Base-by-base conservation (phyloP, 2,113 vertebrate species). In the Varanus salvator region DNA sequence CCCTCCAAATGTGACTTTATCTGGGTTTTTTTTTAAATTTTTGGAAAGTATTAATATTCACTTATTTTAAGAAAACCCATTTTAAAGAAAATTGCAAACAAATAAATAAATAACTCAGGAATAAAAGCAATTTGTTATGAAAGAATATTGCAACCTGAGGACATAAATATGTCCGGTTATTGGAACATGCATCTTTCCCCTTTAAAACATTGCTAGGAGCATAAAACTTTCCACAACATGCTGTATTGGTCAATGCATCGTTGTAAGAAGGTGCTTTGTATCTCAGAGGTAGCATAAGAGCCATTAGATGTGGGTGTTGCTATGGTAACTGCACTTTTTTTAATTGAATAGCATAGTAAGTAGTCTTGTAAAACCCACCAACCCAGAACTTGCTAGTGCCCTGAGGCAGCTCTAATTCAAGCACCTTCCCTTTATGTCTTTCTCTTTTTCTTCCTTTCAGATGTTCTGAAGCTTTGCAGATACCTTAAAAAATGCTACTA, bases 361-460 rank as follows among this genome's bases (percentile, higher is more conserved):
- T 97, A 96, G 95, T 97, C 96, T 97, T 97, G 96, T 97, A 97
- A 97, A 97, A 97, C 95, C 96, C 95, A 97, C 96, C 96, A 97
- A 97, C 94, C 96, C 96, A 94, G 96, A 97, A 97, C 96, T 97
- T 97, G 94, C 93, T 93, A 87, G 87, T 95, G 94, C 95, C 95
- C 93, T 85, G 93, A 97, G 95, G 96, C 95, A 96, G 93, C 92
- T 95, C 96, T 97, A 97, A 96, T 94, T 96, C 95, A 96, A 96
- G 92, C 93, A 96, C 94, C 94, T 97, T 96, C 94, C 96, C 95
- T 97, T 89, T 85, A 96, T 96, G 93, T 96, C 95, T 97, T 94
- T 92, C 8, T 92, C 8, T 77, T 80, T 95, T 88, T 93, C 87
- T 87, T 94, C 88, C 50, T 91, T 95, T 87, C 91, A 50, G 88